These are phyloP conservation scores for Elgonia sp. DNA, from an alignment of 2,888 invertebrate genomes.

Conservation along the genomic window DNA sequence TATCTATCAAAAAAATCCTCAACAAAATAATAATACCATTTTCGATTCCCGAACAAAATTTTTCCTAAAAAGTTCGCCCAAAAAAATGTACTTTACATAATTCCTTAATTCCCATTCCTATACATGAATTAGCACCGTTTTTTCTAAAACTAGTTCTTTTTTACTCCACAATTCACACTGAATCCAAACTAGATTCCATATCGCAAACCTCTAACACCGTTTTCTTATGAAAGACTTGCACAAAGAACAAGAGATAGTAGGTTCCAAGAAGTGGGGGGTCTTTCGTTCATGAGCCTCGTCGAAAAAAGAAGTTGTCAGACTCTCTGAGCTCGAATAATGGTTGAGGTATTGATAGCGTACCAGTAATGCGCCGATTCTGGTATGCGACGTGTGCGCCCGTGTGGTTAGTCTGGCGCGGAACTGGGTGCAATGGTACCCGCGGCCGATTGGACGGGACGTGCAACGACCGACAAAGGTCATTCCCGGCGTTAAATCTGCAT, in stretches of 20 bases:
- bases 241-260: neutral
- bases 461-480: constrained; percentile 85
- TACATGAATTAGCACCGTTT: too few species aligned
- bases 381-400: constrained; percentile 75
- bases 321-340: constrained; percentile 41
- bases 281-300: constrained; percentile 1
- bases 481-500: constrained; percentile 83
- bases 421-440: constrained; percentile 77
- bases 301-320: constrained; percentile 33
- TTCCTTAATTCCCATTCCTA: too few species aligned
- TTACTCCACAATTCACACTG: too few species aligned
- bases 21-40: too few species aligned
- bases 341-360: constrained; percentile 64
- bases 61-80: too few species aligned
- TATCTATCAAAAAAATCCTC: too few species aligned
- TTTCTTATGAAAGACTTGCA: neutral
- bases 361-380: constrained; percentile 75
- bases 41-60: too few species aligned
- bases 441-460: constrained; percentile 80
- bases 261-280: neutral
- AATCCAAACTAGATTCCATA: too few species aligned
- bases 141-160: too few species aligned
- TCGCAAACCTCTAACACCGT: too few species aligned
- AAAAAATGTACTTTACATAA: too few species aligned
- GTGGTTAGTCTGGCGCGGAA: constrained; percentile 75